Evolutionary conservation across 2,113 vertebrate genomes (phyloP), one percentile per base, ranked within the genome.

Genomic region (Chionodraco myersi): DNA sequence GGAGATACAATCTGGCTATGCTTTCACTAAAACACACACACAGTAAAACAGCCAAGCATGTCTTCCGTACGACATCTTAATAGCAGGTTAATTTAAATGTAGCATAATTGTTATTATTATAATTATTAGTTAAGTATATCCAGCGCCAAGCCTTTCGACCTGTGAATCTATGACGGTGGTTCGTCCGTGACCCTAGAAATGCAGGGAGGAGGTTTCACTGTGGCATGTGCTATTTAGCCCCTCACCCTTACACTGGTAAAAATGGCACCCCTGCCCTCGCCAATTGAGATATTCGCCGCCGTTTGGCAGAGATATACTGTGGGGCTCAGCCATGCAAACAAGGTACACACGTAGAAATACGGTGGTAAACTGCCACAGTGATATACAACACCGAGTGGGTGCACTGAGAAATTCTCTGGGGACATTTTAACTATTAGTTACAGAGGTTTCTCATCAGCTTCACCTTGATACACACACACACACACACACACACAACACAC

Each of bases 181-280:
- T 54, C 21, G 58, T 36, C 49, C 77, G 14, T 69, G 48, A 66
- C 71, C 26, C 53, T n/a, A n/a, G 34, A 75, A 73, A 74, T 54
- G 34, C 60, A 74, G 21, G 15, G 30, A 16, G 47, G 30, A 18
- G 61, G 21, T 9, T 45, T 77, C 6, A 64, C 59, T 26, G 14
- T 71, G 45, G 21, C 53, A 49, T 73, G 13, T 66, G 59, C 57
- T 48, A 44, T 89, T 89, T 75, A 84, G 70, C 69, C 72, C 80
- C 60, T 86, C 49, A 70, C 41, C 70, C 47, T 8, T 3, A 48
- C 16, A 45, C 66, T n/a, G 66, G 62, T 75, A 52, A 68, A 82
- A 66, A 71, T 16, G 26, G 6, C 60, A 41, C 75, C 77, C 74
- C 18, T 82, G 68, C 51, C 72, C 77, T 51, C 30, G n/a, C 23